Evolutionary conservation across 2,888 invertebrate species (phyloP).

Genomic region (Orthosia gracilis): DNA sequence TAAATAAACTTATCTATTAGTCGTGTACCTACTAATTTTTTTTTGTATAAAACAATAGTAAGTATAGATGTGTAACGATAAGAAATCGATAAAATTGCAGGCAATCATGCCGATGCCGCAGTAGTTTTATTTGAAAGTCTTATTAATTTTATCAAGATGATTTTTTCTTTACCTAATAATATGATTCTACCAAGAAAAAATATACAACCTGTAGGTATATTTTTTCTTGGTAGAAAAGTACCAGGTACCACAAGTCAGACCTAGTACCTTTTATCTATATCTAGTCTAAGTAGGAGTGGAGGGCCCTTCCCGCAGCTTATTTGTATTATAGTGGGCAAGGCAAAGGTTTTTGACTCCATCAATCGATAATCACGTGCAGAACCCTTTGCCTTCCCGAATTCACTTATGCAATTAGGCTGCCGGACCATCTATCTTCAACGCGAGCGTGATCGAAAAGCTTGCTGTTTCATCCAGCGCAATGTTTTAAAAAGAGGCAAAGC

Average conservation of each 20-base stretch:
- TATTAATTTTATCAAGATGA: constrained; percentile 6
- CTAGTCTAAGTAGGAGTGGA: not conserved
- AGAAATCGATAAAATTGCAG: constrained; percentile 37
- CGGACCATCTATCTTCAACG: no score
- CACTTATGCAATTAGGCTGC: no score
- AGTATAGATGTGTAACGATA: constrained; percentile 21
- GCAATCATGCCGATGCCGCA: not conserved
- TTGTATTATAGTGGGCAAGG: no score
- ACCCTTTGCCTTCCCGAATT: no score
- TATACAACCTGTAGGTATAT: not conserved
- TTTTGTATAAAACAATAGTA: not conserved
- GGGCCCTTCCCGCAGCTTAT: no score
- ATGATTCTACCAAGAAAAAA: no score
- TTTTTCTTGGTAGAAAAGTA: not conserved
- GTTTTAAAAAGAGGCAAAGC: no score
- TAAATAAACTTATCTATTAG: not conserved
- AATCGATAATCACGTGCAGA: no score
- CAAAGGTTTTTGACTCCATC: no score
- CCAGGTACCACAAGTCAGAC: not conserved
- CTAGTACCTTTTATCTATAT: not conserved
- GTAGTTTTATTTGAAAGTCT: not conserved
- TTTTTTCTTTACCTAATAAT: no score
- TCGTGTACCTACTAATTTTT: not conserved
- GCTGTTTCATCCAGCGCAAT: no score
- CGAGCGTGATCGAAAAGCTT: no score